These are phyloP conservation scores for Andricus quercusramuli DNA, from an alignment of 2,888 invertebrate genomes.

Conservation along the genomic window DNA sequence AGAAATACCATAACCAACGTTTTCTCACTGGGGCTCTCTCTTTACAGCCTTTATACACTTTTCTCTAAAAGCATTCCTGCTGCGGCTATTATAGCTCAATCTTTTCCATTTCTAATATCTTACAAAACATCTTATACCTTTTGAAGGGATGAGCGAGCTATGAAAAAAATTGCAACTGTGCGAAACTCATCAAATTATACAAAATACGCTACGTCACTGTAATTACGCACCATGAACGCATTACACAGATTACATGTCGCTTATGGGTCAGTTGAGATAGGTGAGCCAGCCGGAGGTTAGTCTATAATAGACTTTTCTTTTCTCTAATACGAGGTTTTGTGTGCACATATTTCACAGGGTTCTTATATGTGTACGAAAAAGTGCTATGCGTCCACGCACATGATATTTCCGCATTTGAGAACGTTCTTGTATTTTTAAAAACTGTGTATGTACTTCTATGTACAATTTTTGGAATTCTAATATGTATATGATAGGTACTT, in stretches of 20 bases:
- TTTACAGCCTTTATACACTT: too few relatives aligned
- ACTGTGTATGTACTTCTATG: not conserved
- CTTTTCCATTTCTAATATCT: too few relatives aligned
- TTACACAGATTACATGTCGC: constrained; percentile 58
- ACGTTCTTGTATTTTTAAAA: not conserved
- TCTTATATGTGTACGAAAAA: not conserved
- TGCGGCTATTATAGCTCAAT: too few relatives aligned
- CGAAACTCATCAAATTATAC: not conserved
- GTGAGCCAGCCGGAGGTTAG: constrained; percentile 63
- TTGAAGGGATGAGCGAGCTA: too few relatives aligned
- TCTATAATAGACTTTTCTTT: constrained; percentile 55
- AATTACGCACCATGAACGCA: constrained; percentile 58
- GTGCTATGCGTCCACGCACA: not conserved
- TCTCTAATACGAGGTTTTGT: constrained; percentile 39
- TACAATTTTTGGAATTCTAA: too few relatives aligned
- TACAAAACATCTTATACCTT: too few relatives aligned
- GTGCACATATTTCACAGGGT: not conserved
- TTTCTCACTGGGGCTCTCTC: too few relatives aligned
- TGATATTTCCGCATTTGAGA: not conserved
- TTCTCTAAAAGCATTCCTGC: too few relatives aligned
- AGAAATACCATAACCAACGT: too few relatives aligned
- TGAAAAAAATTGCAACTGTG: not conserved
- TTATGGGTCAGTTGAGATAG: constrained; percentile 67
- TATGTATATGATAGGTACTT: too few relatives aligned
- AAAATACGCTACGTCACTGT: constrained; percentile 32